Evolutionary conservation across 2,797 vertebrate species (phyloP), one percentile per base, ranked within the genome.

Genomic region (Chrosomus eos): DNA sequence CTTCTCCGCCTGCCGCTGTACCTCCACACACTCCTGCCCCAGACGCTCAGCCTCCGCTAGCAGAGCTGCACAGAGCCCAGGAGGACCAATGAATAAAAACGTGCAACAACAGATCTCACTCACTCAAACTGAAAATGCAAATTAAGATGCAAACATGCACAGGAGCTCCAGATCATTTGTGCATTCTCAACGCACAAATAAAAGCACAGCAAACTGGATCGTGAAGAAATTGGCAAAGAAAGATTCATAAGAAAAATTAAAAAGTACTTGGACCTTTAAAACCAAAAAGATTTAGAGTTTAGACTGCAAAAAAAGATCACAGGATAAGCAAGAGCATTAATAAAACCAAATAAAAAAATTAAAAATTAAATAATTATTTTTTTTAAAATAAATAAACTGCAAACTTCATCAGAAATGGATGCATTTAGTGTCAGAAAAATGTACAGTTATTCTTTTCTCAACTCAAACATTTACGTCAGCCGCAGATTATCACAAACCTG

Each of bases 1-100:
- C 88, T 98, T 98, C 88, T 99, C 97, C 0, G 96, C 96, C 93
- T 99, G 98, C 81, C 95, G 95, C 86, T 97, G 96, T 81, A 97
- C 88, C 71, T 99, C 97, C 38, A 95, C 87, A 28, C 96, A 96
- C 82, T 98, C 97, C 87, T 94, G 95, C 13, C 95, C 91, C 77
- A 99, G 91, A 82, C 91, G 91, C 51, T 98, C 96, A 0, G 97
- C 94, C 88, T 99, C 97, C 72, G 93, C 93, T 18, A 96, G 92
- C 8, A 99, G 94, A 81, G 95, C 98, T 99, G 90, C 33, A 67
- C 19, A 36, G 1, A 76, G 14, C 13, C 48, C 62, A 55, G 8
- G 4, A 43, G 9, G 10, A n/a, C 3, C 11, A 7, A 4, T 26
- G 21, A n/a, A 23, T 64, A n/a, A 58, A 58, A 83, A 58, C 14